Evolutionary conservation across 1,140 invertebrate species (phyloP).

Genomic region (Orius laevigatus): DNA sequence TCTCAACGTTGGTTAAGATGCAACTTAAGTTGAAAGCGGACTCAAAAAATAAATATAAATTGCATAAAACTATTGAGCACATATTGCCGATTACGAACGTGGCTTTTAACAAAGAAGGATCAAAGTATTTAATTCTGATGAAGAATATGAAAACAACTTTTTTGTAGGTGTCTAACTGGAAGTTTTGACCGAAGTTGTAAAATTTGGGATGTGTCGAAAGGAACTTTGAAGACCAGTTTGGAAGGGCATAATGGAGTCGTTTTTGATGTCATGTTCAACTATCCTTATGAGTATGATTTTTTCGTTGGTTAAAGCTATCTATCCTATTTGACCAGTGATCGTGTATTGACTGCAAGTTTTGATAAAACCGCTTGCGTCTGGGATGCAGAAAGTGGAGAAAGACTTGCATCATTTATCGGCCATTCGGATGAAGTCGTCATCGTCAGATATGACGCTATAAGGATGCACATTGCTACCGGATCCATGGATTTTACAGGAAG

Average conservation of each 20-base stretch:
- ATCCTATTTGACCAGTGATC: too few relatives aligned
- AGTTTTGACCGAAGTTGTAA: constrained; percentile 76
- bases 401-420: constrained; percentile 48
- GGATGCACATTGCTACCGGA: constrained; percentile 44
- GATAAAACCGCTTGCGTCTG: constrained; percentile 62
- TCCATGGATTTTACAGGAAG: constrained; percentile 60
- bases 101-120: constrained; percentile 50
- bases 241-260: constrained; percentile 65
- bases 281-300: constrained; percentile 43
- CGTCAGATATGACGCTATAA: constrained; percentile 43
- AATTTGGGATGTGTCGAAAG: constrained; percentile 58
- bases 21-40: constrained; percentile 34
- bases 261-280: constrained; percentile 59
- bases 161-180: constrained; percentile 53
- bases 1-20: constrained; percentile 33
- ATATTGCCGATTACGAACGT: constrained; percentile 58
- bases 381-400: constrained; percentile 46
- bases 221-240: constrained; percentile 47
- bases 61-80: constrained; percentile 34
- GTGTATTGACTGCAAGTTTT: constrained; percentile 61
- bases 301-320: constrained; percentile 20
- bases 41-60: constrained; percentile 41
- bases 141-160: neutral
- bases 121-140: constrained; percentile 29
- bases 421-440: constrained; percentile 57